Conservation (phyloP, 1,140 invertebrate species). For the Ooceraea biroi region DNA sequence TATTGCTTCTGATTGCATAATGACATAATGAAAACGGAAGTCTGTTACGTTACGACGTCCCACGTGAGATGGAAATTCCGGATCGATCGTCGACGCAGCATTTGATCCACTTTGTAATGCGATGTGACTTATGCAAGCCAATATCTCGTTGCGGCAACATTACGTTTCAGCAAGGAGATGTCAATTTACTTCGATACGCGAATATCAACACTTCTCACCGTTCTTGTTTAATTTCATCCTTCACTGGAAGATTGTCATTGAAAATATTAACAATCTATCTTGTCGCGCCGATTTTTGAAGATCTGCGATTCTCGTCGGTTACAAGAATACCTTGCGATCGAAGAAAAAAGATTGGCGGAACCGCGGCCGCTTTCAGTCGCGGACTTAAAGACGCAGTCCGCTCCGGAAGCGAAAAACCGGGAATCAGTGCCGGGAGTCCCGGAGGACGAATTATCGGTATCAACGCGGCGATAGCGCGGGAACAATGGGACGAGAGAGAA, state of each 20-base stretch:
- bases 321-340: neutral
- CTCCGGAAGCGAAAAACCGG: conserved; percentile 19
- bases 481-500: conserved; percentile 60
- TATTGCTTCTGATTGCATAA: conserved; percentile 71
- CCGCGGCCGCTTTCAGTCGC: too few species aligned
- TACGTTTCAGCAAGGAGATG: neutral
- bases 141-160: neutral
- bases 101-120: neutral
- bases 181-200: conserved; percentile 37
- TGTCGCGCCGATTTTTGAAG: too few species aligned
- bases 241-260: neutral
- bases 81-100: conserved; percentile 26
- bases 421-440: conserved; percentile 33
- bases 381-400: neutral
- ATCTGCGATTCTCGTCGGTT: neutral
- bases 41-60: conserved; percentile 12
- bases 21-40: conserved; percentile 18
- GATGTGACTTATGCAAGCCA: neutral
- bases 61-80: neutral
- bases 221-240: conserved; percentile 5
- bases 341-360: too few species aligned
- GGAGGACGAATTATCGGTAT: conserved; percentile 41
- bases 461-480: conserved; percentile 51
- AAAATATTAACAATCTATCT: too few species aligned
- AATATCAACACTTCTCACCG: neutral